Base-by-base conservation (phyloP, 1,140 invertebrate genomes). In the Arctopsyche grandis region DNA sequence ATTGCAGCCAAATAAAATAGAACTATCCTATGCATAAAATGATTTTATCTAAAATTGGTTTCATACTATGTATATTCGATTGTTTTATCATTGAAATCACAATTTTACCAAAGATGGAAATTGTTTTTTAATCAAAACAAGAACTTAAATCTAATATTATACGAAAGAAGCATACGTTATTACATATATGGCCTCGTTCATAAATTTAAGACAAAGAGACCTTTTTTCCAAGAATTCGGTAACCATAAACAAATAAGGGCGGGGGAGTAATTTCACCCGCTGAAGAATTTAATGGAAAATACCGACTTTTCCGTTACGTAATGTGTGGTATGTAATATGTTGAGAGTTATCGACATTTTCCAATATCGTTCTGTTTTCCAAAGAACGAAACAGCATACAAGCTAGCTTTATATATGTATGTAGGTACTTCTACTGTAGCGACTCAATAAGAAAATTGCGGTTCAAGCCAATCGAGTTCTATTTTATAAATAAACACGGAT, bases 271-370 rank as follows among this genome's bases (percentile, higher is more conserved):
- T 38, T 38, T 38, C 29, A 38, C 29, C 29, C 29, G 29, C 29
- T 38, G 29, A 48, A 74, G 71, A 74, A 56, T 74, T 74, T 74
- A 74, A 74, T 74, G 44, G 48, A 46, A 73, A 74, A 74, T 74
- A 26, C 71, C 71, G 44, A 74, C 46, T 74, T 74, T 48, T 56
- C 44, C 44, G 14, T 74, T 74, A 24, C 48, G 71, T 74, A 52
- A 74, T 74, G 43, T 19, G 48, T 21, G 71, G 44, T 46, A 74
- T 74, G 71, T 74, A 74, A 74, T 74, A 74, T 74, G 22, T 74
- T 48, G 71, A 74, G 21, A 24, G 43, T 74, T 74, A 74, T 73
- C 70, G 70, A 43, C 43, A 73, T 73, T 73, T 73, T 73, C 71
- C 44, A 74, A 74, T 74, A 74, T 74, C 71, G 14, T 52, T 71